phyloP scores from a whole-genome alignment of 2,888 invertebrate genomes.

The Callyntrura sp. region DNA sequence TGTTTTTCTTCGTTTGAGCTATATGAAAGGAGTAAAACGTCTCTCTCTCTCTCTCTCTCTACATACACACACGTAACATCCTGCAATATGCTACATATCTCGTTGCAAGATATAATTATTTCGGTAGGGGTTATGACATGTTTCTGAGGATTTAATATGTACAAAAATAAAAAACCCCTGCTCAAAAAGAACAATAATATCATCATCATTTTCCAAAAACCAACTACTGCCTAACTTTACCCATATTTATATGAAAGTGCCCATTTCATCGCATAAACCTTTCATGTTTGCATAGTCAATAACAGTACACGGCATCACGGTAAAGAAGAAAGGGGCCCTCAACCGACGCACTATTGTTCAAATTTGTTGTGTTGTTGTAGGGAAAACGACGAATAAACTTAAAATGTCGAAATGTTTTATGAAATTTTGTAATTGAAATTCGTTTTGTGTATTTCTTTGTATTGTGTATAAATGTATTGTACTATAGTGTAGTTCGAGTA shows the following conservation, averaged over 20 bases:
- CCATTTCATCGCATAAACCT: slow-evolving; percentile 66
- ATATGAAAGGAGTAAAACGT: slow-evolving; percentile 62
- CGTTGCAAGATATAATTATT: slow-evolving; percentile 76
- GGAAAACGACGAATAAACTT: slow-evolving; percentile 34
- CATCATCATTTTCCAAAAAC: slow-evolving; percentile 14
- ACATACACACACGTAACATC: background rate
- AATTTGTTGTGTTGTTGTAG: background rate
- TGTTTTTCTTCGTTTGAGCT: slow-evolving; percentile 61
- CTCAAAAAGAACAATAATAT: slow-evolving; percentile 32
- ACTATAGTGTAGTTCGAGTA: no score
- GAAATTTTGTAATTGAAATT: no score
- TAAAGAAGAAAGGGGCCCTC: slow-evolving; percentile 30
- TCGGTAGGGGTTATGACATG: slow-evolving; percentile 76
- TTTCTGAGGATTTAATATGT: slow-evolving; percentile 65
- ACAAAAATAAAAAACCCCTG: slow-evolving; percentile 67
- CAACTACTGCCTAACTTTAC: slow-evolving; percentile 18
- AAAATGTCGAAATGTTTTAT: no score
- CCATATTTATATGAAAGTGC: slow-evolving; percentile 14
- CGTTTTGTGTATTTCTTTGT: no score
- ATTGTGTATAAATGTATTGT: no score
- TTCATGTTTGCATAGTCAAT: slow-evolving; percentile 45
- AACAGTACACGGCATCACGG: background rate
- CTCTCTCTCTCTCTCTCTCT: no score
- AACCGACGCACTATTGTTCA: slow-evolving; percentile 19
- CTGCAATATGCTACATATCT: background rate